Evolutionary conservation across 2,113 vertebrate genomes (phyloP).

Genomic region (Cephalopterus ornatus): DNA sequence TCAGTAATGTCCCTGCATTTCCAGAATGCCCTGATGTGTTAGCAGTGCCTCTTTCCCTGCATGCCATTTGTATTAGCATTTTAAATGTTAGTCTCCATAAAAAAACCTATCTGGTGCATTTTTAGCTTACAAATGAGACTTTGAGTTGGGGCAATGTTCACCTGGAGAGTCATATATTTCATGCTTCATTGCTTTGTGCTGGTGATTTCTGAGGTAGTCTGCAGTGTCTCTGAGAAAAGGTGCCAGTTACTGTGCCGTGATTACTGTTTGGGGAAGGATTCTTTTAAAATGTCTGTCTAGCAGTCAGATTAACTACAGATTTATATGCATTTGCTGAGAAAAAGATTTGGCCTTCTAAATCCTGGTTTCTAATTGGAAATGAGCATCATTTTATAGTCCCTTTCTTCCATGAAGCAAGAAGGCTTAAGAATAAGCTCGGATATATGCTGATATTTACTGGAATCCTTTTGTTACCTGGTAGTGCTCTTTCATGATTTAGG

Average conservation of each 20-base stretch:
- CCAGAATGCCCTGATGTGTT: background rate
- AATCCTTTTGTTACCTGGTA: background rate
- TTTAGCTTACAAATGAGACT: background rate
- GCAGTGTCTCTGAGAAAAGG: background rate
- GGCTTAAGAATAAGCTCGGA: background rate
- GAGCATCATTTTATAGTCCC: background rate
- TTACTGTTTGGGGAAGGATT: background rate
- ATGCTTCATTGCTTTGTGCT: background rate
- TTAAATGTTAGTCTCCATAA: background rate
- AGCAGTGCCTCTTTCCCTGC: background rate
- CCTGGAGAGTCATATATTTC: background rate
- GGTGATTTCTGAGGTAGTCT: background rate
- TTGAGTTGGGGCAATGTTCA: background rate
- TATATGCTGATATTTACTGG: background rate
- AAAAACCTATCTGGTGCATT: background rate
- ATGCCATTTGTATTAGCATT: background rate
- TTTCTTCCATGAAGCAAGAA: background rate
- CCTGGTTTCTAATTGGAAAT: background rate
- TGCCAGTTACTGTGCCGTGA: background rate
- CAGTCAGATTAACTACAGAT: background rate
- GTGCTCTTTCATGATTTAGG: background rate
- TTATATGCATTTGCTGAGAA: background rate
- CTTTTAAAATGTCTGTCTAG: background rate
- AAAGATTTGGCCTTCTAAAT: background rate
- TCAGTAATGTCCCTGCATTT: background rate